Evolutionary conservation across 2,797 vertebrate species (phyloP).

Genomic region (Benthosema pterotum): DNA sequence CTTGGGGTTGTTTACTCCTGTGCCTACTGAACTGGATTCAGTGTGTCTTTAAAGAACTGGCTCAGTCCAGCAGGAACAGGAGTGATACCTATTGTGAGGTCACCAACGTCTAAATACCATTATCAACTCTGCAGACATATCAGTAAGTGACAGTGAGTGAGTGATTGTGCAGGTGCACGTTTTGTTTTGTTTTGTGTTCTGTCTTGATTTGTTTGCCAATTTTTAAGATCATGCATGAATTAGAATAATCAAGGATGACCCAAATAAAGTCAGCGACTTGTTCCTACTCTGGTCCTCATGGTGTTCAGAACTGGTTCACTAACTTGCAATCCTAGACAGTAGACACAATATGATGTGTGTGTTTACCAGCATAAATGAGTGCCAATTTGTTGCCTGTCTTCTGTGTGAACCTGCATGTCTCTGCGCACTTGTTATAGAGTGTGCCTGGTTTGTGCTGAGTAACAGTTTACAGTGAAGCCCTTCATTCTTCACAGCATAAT

Average conservation of each 20-base stretch:
- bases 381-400: constrained; percentile 44
- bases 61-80: constrained; percentile 99
- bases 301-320: too few species aligned
- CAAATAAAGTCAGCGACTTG: too few species aligned
- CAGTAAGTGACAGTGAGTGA: too few species aligned
- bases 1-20: constrained; percentile 67
- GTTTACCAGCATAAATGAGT: constrained; percentile 1
- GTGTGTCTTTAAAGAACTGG: constrained; percentile 86
- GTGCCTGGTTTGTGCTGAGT: constrained; percentile 70
- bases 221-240: too few species aligned
- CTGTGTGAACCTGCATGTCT: constrained; percentile 33
- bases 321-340: too few species aligned
- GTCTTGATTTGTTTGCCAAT: too few species aligned
- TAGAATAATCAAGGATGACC: too few species aligned
- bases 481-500: constrained; percentile 64
- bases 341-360: too few species aligned
- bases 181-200: neutral
- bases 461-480: constrained; percentile 45
- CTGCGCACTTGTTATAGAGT: constrained; percentile 50
- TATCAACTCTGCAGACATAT: neutral
- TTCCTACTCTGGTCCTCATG: too few species aligned
- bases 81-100: constrained; percentile 72
- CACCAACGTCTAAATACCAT: neutral
- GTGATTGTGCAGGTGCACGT: too few species aligned
- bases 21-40: constrained; percentile 84